Percentiles rank a stretch among this genome's conserved stretches.
phyloP scores from a whole-genome alignment of 1,140 invertebrate genomes.

The Leucophenga varia region DNA sequence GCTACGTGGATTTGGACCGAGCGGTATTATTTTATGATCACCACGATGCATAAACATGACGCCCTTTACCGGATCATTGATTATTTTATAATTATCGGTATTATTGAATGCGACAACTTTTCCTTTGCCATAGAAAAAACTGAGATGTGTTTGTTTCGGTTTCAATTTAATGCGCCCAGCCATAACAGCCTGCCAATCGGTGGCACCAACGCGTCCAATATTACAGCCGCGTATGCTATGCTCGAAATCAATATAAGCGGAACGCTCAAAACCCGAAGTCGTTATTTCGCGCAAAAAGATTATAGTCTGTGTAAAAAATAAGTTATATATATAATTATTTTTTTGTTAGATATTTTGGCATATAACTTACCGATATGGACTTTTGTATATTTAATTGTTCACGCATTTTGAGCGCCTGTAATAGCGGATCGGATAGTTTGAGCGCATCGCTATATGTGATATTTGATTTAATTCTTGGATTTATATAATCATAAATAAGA shows the following conservation, averaged over 20 bases:
- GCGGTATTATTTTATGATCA: slow-evolving; percentile 17
- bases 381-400: slow-evolving; percentile 23
- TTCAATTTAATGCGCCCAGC: slow-evolving; percentile 5
- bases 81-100: slow-evolving; percentile 4
- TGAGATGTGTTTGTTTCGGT: slow-evolving; percentile 14
- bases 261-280: slow-evolving; percentile 12
- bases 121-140: slow-evolving; percentile 16
- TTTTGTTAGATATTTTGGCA: background rate
- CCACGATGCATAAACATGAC: slow-evolving; percentile 12
- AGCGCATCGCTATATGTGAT: slow-evolving; percentile 15
- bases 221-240: slow-evolving; percentile 9
- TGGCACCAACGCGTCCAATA: background rate
- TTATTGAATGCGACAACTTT: background rate
- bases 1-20: background rate
- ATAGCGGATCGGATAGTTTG: slow-evolving; percentile 13
- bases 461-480: slow-evolving; percentile 13
- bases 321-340: background rate
- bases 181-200: slow-evolving; percentile 14
- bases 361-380: slow-evolving; percentile 22
- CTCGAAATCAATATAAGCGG: slow-evolving; percentile 15
- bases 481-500: slow-evolving; percentile 7
- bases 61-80: background rate
- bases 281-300: slow-evolving; percentile 13
- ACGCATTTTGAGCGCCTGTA: slow-evolving; percentile 18
- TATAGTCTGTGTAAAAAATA: slow-evolving; percentile 11